These are phyloP conservation scores for Emmelina monodactyla DNA, from an alignment of 2,888 invertebrate species.

Conservation along the genomic window DNA sequence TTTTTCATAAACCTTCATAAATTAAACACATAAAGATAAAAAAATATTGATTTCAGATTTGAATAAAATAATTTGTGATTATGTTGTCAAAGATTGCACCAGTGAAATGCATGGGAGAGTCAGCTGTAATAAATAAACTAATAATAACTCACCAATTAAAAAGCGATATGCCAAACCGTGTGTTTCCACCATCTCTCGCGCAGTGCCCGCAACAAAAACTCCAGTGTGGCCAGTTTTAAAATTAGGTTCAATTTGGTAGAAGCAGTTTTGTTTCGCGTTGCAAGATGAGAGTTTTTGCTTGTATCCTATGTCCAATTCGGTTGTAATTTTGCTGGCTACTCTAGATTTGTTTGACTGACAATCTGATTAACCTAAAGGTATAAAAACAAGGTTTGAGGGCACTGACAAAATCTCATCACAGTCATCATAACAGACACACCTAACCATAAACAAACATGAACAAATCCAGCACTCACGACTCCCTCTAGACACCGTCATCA, in stretches of 20 bases:
- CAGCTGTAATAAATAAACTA: too few species aligned
- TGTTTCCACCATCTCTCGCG: slow-evolving; percentile 5
- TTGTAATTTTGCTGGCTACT: background rate
- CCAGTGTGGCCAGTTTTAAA: slow-evolving; percentile 45
- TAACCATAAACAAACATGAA: slow-evolving; percentile 21
- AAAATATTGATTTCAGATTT: too few species aligned
- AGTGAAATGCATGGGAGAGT: too few species aligned
- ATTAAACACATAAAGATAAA: too few species aligned
- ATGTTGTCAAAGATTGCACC: too few species aligned
- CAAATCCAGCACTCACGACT: slow-evolving; percentile 1
- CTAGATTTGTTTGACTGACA: too few species aligned
- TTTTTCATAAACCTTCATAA: too few species aligned
- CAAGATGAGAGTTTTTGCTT: background rate
- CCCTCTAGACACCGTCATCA: slow-evolving; percentile 18
- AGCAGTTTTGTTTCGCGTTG: slow-evolving; percentile 26
- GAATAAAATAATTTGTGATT: too few species aligned
- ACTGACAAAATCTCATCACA: slow-evolving; percentile 3
- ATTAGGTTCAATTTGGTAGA: slow-evolving; percentile 44
- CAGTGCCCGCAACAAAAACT: slow-evolving; percentile 35
- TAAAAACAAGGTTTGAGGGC: too few species aligned
- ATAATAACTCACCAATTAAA: too few species aligned
- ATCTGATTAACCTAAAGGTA: too few species aligned
- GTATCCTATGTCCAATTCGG: background rate
- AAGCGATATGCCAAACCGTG: too few species aligned
- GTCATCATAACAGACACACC: slow-evolving; percentile 18